Evolutionary conservation across 2,888 invertebrate species (phyloP).

Genomic region (Rhingia campestris): DNA sequence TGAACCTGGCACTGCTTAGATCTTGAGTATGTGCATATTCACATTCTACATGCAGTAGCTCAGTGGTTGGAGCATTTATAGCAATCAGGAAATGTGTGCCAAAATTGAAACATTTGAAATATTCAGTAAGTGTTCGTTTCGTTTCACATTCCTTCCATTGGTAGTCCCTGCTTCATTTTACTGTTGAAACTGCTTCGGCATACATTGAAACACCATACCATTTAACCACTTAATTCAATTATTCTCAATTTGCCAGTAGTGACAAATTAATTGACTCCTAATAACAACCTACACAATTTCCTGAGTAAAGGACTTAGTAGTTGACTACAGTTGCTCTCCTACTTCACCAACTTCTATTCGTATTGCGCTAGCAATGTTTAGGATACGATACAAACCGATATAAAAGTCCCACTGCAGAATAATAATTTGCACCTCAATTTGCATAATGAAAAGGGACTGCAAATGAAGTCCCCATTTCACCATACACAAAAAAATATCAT

Average conservation of each 20-base stretch:
- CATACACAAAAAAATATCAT: neutral
- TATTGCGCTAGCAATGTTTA: neutral
- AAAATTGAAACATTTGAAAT: too few species aligned
- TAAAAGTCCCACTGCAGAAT: slow-evolving; percentile 41
- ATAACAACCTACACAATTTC: slow-evolving; percentile 29
- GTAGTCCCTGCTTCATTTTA: too few species aligned
- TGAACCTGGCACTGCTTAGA: too few species aligned
- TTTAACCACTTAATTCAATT: neutral
- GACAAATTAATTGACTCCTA: slow-evolving; percentile 46
- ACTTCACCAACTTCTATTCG: neutral
- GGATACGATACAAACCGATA: neutral
- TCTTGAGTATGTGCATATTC: too few species aligned
- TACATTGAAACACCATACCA: too few species aligned
- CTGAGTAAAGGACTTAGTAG: neutral
- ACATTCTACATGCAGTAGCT: too few species aligned
- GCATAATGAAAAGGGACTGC: slow-evolving; percentile 46
- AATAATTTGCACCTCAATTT: slow-evolving; percentile 66
- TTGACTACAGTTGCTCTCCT: neutral
- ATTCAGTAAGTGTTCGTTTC: too few species aligned
- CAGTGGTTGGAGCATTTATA: too few species aligned
- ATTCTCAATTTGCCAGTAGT: slow-evolving; percentile 3
- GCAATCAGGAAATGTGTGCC: too few species aligned
- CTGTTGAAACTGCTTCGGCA: too few species aligned
- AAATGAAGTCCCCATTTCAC: neutral
- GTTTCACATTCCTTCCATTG: too few species aligned